Percentiles rank a stretch among this genome's conserved stretches.
These are phyloP conservation scores for Choloepus hoffmanni DNA, from an alignment of 2,113 vertebrate genomes.

Conservation along the genomic window DNA sequence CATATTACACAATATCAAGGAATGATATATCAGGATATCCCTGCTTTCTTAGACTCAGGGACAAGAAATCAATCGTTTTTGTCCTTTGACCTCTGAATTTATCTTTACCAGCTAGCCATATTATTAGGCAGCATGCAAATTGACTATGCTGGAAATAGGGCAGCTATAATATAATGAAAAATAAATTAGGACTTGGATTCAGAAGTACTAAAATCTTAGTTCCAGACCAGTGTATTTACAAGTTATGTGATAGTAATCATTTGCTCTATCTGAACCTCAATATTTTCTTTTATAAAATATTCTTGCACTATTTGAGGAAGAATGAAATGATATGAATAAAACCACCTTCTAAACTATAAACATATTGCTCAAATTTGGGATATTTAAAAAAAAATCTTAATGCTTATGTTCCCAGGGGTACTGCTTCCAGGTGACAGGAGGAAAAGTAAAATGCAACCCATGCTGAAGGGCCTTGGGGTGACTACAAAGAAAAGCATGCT, in stretches of 20 bases:
- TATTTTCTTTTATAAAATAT: not conserved
- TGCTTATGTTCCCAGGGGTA: not conserved
- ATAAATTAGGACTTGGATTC: not conserved
- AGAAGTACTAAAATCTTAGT: not conserved
- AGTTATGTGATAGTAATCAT: not conserved
- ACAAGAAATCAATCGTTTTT: conserved; percentile 46
- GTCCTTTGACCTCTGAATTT: conserved; percentile 16
- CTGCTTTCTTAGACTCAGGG: not conserved
- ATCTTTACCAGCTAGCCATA: not conserved
- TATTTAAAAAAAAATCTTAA: not conserved
- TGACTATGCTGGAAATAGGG: not conserved
- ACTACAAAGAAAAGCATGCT: not conserved
- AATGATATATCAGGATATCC: not conserved
- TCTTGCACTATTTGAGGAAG: not conserved
- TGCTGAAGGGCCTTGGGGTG: not conserved
- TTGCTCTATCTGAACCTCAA: not conserved
- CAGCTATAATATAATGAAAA: not conserved
- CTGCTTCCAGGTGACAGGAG: not conserved
- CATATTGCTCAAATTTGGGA: not conserved
- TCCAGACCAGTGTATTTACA: not conserved
- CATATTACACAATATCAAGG: not conserved
- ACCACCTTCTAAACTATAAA: not conserved
- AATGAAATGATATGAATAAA: not conserved
- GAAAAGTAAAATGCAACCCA: not conserved
- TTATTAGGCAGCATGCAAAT: not conserved